A percentile compares a stretch with the other conserved stretches of the same genome.
These are phyloP conservation scores for Busseola fusca DNA, from an alignment of 2,888 invertebrate species.

Conservation along the genomic window DNA sequence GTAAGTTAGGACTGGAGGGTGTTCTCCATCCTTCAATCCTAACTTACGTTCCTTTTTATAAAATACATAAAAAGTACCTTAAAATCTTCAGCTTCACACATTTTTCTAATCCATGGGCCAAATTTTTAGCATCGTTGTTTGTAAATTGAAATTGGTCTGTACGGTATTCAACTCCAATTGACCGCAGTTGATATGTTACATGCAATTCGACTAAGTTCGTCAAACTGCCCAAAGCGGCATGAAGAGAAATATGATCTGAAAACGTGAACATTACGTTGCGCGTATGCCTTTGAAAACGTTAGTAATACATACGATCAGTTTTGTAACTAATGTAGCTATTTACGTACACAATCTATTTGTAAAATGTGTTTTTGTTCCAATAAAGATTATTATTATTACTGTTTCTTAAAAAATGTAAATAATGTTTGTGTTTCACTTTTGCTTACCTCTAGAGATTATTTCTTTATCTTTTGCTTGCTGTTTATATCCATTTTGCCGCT, in stretches of 20 bases:
- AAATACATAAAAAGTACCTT: constrained; percentile 66
- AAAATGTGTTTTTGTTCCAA: too few species aligned
- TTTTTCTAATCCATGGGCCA: constrained; percentile 83
- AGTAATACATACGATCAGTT: neutral
- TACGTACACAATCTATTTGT: too few species aligned
- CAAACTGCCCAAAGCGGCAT: constrained; percentile 85
- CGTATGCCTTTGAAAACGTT: neutral
- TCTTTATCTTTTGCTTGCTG: constrained; percentile 67
- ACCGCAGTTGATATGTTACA: constrained; percentile 80
- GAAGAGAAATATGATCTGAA: constrained; percentile 86
- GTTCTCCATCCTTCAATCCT: too few species aligned
- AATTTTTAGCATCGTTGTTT: constrained; percentile 84
- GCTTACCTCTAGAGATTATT: constrained; percentile 75
- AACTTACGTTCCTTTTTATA: too few species aligned
- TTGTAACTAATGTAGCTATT: too few species aligned
- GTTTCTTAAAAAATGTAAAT: neutral
- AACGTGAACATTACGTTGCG: constrained; percentile 29
- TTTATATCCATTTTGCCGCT: constrained; percentile 70
- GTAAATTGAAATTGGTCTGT: constrained; percentile 86
- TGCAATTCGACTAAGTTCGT: constrained; percentile 81
- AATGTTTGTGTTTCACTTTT: neutral
- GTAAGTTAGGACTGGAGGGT: neutral
- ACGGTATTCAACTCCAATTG: constrained; percentile 79
- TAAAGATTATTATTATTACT: too few species aligned
- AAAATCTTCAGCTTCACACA: constrained; percentile 76